Evolutionary conservation across 2,888 invertebrate species (phyloP).

Genomic region (Trichogramma evanescens): DNA sequence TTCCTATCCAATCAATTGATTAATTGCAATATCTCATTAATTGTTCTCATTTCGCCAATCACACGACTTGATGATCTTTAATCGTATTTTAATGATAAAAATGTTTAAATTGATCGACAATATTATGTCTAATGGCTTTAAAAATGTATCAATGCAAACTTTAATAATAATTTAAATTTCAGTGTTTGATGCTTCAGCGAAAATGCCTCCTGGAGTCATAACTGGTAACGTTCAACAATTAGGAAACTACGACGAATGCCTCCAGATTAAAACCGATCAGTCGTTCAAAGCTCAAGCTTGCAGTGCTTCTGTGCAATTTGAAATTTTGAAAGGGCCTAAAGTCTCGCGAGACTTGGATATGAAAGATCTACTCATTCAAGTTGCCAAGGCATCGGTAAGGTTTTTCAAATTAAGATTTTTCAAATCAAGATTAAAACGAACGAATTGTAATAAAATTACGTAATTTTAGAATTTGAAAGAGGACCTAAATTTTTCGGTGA

Average conservation of each 20-base stretch:
- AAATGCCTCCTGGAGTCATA: constrained; percentile 62
- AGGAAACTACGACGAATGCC: constrained; percentile 71
- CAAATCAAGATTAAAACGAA: not conserved
- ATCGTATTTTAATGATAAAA: not conserved
- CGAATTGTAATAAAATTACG: not conserved
- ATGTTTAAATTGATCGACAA: not conserved
- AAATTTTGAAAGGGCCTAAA: constrained; percentile 24
- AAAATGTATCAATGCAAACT: not conserved
- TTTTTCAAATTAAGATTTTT: not conserved
- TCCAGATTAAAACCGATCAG: constrained; percentile 48
- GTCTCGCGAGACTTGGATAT: constrained; percentile 24
- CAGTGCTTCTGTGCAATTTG: constrained; percentile 52
- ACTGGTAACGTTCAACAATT: constrained; percentile 64
- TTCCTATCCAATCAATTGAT: too few species aligned
- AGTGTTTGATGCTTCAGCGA: constrained; percentile 74
- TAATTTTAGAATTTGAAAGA: constrained; percentile 5
- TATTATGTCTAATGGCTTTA: not conserved
- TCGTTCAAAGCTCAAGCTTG: constrained; percentile 61
- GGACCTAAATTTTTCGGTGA: constrained; percentile 8
- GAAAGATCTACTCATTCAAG: constrained; percentile 30
- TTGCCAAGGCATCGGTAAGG: constrained; percentile 34
- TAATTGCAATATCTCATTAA: too few species aligned
- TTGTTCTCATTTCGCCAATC: too few species aligned
- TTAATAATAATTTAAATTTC: constrained; percentile 29
- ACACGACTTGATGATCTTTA: too few species aligned